Conservation (phyloP, 2,113 vertebrate genomes). For the Tonatia bakeri region DNA sequence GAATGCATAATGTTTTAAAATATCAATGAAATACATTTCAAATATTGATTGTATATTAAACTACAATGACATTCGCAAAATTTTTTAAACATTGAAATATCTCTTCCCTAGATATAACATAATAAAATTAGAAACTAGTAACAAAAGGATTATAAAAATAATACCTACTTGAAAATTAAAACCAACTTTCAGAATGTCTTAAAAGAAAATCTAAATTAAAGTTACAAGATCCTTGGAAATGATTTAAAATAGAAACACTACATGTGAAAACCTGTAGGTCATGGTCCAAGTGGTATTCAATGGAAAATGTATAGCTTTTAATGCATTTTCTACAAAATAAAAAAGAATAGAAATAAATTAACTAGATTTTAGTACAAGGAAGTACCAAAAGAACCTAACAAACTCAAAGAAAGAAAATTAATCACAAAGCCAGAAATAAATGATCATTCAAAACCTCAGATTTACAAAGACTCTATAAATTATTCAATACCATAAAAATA, state of each 20-base stretch:
- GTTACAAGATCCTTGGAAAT: neutral
- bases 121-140: conserved; percentile 22
- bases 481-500: neutral
- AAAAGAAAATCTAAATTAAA: neutral
- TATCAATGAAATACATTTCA: neutral
- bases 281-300: neutral
- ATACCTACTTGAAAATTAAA: neutral
- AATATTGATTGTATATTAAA: neutral
- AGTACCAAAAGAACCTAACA: neutral
- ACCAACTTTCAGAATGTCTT: neutral
- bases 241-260: neutral
- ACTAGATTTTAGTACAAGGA: neutral
- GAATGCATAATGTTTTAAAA: neutral
- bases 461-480: neutral
- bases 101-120: neutral
- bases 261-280: neutral
- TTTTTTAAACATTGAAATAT: neutral
- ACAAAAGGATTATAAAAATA: neutral
- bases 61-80: neutral
- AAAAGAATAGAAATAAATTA: neutral
- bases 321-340: neutral
- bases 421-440: neutral
- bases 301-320: neutral
- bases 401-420: neutral
- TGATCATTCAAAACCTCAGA: neutral